Conservation (phyloP, 2,113 vertebrate species). For the Pteropus alecto region DNA sequence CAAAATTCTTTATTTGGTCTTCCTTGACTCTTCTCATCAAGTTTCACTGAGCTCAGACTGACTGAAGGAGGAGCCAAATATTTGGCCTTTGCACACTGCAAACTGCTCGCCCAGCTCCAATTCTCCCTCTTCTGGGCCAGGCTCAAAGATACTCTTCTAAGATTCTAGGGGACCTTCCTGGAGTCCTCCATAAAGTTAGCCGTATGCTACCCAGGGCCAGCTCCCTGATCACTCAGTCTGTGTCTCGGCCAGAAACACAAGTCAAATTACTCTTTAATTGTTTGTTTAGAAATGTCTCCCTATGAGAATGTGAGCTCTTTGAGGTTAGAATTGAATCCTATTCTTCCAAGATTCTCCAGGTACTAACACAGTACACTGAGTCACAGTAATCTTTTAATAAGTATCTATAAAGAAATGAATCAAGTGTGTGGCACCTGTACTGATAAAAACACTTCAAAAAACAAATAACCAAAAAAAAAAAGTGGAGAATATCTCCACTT, state of each 20-base stretch:
- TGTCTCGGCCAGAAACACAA: neutral
- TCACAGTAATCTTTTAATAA: neutral
- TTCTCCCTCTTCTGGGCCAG: neutral
- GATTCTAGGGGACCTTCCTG: neutral
- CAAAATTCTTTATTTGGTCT: neutral
- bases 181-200: neutral
- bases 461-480: neutral
- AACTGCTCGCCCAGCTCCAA: neutral
- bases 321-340: neutral
- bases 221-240: neutral
- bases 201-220: neutral
- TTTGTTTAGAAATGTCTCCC: neutral
- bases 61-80: neutral
- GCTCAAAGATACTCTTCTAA: neutral
- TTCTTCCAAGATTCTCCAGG: neutral
- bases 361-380: neutral
- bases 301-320: neutral
- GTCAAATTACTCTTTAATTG: neutral
- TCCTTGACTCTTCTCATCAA: neutral
- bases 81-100: neutral
- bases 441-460: neutral
- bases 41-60: neutral
- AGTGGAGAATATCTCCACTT: neutral
- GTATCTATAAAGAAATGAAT: conserved; percentile 6
- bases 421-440: neutral